Conservation (phyloP, 2,797 vertebrate species). For the Neoniphon sammara region DNA sequence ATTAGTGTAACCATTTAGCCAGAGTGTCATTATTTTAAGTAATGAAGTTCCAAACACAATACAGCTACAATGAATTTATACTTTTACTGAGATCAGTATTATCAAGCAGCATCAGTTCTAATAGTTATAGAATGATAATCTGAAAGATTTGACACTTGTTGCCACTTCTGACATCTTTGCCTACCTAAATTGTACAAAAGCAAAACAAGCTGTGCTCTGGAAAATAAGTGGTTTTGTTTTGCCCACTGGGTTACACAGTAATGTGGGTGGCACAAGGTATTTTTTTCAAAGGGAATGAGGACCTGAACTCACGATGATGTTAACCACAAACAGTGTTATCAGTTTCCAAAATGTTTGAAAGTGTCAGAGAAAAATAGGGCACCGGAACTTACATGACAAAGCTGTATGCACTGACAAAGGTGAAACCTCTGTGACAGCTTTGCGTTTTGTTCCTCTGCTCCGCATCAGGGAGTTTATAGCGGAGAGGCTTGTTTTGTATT, state of each 20-base stretch:
- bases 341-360: constrained; percentile 17
- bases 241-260: background rate
- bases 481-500: background rate
- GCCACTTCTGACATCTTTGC: background rate
- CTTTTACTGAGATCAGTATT: too few species aligned
- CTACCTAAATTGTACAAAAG: background rate
- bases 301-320: constrained; percentile 8
- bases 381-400: background rate
- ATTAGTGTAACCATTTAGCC: too few species aligned
- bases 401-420: constrained; percentile 41
- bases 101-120: too few species aligned
- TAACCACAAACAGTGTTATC: constrained; percentile 58
- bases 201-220: constrained; percentile 17
- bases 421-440: constrained; percentile 28
- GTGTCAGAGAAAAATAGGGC: constrained; percentile 36
- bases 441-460: background rate
- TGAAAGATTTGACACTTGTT: too few species aligned
- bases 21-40: too few species aligned
- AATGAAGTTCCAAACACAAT: too few species aligned
- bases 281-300: constrained; percentile 27
- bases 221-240: constrained; percentile 46
- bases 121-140: too few species aligned
- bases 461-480: background rate
- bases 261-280: constrained; percentile 14
- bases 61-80: too few species aligned